Evolutionary conservation across 2,888 invertebrate genomes (phyloP).

Genomic region (Drosophila parthenogenetica): DNA sequence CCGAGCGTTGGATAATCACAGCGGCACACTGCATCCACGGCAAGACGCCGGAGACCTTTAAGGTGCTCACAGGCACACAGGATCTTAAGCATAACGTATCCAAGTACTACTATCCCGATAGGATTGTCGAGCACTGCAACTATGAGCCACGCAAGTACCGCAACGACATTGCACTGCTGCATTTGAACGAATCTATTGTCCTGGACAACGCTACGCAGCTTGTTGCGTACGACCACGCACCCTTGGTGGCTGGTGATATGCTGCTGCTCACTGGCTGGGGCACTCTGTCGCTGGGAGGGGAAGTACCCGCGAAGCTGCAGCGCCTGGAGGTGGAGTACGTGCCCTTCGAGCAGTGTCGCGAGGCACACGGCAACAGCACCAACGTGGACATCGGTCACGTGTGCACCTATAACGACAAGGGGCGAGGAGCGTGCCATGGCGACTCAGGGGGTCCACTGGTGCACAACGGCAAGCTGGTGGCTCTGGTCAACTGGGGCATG

Average conservation of each 20-base stretch:
- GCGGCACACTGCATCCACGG: conserved; percentile 83
- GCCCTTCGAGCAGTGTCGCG: conserved; percentile 86
- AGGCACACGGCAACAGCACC: conserved; percentile 85
- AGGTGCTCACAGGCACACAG: conserved; percentile 81
- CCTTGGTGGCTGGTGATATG: conserved; percentile 85
- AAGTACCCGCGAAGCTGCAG: conserved; percentile 87
- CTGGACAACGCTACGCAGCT: conserved; percentile 86
- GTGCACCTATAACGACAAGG: conserved; percentile 87
- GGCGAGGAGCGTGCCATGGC: conserved; percentile 86
- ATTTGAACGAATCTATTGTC: conserved; percentile 86
- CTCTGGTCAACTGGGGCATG: conserved; percentile 83
- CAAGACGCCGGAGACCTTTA: conserved; percentile 56
- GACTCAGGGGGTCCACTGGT: conserved; percentile 83
- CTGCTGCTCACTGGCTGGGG: conserved; percentile 89
- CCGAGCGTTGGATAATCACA: conserved; percentile 80
- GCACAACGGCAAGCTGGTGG: conserved; percentile 80
- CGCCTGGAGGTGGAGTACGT: conserved; percentile 87
- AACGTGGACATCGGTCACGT: conserved; percentile 87
- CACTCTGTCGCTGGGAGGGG: conserved; percentile 85
- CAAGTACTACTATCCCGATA: conserved; percentile 73
- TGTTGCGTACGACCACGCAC: conserved; percentile 85
- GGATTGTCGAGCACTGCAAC: conserved; percentile 76
- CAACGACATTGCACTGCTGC: conserved; percentile 90
- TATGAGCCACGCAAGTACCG: conserved; percentile 77
- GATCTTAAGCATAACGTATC: conserved; percentile 69